A percentile compares a stretch with the other conserved stretches of the same genome.
Conservation (phyloP, 2,113 vertebrate genomes). For the Tricholaema leucomelas region DNA sequence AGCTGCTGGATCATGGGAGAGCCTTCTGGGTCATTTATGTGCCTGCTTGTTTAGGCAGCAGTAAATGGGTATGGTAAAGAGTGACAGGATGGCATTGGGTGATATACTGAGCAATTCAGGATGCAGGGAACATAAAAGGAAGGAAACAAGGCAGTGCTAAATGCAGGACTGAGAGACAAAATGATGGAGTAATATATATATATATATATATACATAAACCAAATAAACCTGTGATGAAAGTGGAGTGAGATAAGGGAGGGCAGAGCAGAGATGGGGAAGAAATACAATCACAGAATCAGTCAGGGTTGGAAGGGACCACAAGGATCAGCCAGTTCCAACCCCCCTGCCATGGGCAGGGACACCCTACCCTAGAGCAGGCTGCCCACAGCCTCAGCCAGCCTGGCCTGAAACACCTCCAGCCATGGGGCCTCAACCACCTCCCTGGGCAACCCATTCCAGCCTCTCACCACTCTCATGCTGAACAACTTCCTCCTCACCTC, state of each 20-base stretch:
- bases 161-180: not conserved
- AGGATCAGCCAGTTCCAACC: no score
- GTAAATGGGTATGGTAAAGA: not conserved
- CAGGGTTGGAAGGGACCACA: no score
- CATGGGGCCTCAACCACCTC: no score
- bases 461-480: no score
- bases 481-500: no score
- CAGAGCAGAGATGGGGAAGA: not conserved
- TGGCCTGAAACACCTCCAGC: no score
- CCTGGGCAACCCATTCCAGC: no score
- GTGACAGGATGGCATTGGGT: not conserved
- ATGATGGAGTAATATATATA: not conserved
- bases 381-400: no score
- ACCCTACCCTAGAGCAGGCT: no score
- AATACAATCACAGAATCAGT: no score
- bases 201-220: not conserved
- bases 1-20: not conserved
- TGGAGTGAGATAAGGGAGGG: not conserved
- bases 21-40: not conserved
- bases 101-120: conserved; percentile 17
- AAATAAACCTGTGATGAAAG: not conserved
- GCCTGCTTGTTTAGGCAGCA: not conserved
- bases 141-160: not conserved
- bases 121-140: not conserved
- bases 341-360: no score